These are phyloP conservation scores for Melanotaenia nigrans DNA, from an alignment of 2,797 vertebrate genomes.

Conservation along the genomic window DNA sequence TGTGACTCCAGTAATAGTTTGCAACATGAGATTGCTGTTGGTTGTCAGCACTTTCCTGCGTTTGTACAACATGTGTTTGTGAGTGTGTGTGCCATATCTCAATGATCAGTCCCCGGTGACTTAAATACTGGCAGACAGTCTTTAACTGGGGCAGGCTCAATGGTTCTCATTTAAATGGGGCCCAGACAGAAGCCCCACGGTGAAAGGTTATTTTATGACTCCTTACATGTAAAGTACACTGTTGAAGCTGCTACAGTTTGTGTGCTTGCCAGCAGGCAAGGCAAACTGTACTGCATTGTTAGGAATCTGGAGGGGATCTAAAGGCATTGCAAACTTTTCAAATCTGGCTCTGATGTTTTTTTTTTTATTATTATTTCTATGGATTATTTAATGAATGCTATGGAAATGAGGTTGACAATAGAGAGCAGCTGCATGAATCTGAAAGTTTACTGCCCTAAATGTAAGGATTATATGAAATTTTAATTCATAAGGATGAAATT, in stretches of 20 bases:
- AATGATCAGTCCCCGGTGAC: conserved; percentile 76
- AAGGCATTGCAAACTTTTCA: conserved; percentile 32
- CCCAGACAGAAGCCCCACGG: conserved; percentile 77
- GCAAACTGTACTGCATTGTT: conserved; percentile 30
- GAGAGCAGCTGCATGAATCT: conserved; percentile 37
- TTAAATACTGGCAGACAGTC: conserved; percentile 74
- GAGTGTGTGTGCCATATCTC: conserved; percentile 76
- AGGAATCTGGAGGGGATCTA: conserved; percentile 45
- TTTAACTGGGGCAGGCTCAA: conserved; percentile 83
- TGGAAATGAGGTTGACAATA: conserved; percentile 62
- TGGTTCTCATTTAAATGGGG: conserved; percentile 82
- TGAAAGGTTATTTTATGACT: conserved; percentile 76
- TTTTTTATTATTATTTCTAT: conserved; percentile 33
- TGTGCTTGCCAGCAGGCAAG: conserved; percentile 45
- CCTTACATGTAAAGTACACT: conserved; percentile 67
- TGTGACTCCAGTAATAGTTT: conserved; percentile 67
- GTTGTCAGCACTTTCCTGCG: conserved; percentile 78
- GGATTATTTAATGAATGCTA: conserved; percentile 59
- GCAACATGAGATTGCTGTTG: conserved; percentile 69
- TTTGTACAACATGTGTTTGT: conserved; percentile 62
- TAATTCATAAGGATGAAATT: conserved; percentile 34
- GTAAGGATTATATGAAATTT: conserved; percentile 59
- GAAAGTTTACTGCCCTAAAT: conserved; percentile 72
- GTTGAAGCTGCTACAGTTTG: conserved; percentile 53
- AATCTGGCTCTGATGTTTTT: conserved; percentile 42